Base-by-base conservation (phyloP, 2,888 invertebrate genomes). In the Epsilonema sp. region DNA sequence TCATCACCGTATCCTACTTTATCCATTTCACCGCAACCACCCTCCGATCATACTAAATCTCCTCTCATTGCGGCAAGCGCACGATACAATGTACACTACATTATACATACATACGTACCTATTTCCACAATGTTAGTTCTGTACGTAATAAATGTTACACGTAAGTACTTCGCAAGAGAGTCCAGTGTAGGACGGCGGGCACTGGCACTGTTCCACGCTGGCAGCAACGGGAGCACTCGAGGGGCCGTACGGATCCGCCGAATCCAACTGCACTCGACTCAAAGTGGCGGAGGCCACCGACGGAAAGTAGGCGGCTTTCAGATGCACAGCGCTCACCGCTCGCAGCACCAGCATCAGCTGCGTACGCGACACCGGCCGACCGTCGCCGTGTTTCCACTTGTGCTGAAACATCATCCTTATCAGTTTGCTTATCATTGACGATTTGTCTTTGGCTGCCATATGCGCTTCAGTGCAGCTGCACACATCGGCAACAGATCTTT, bases 181-280 rank as follows among this genome's bases (percentile, higher is more conserved):
- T 37, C 94, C 94, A 26, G 76, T 72, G 67, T 97, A 97, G 36
- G 84, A 86, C 0, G 78, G 77, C 0, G 94, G 92, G 62, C 97
- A 97, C 45, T 78, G 76, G 61, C 97, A 97, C 51, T 79, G 76
- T 63, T 97, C 97, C 0, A 97, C 84, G 0, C 65, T 65, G 2
- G 56, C 25, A 1, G 67, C 66, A 5, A 47, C 37, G 4, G 16
- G n/a, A n/a, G n/a, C 54, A 54, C 2, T 58, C 59, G 4, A 44
- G 45, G 13, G 62, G 62, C 26, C 49, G 54, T 1, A 71, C 56
- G 49, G 68, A 1, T 64, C 66, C 52, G 73, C 78, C 11, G 75
- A 67, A 53, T 82, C 79, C 52, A 82, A 62, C 0, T 75, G 73
- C 0, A 82, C 82, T 52, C 74, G n/a, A n/a, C n/a, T n/a, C 38